A percentile compares a stretch with the other conserved stretches of the same genome.
These are phyloP conservation scores for Babyrousa celebensis DNA, from an alignment of 2,797 vertebrate species.

Conservation along the genomic window DNA sequence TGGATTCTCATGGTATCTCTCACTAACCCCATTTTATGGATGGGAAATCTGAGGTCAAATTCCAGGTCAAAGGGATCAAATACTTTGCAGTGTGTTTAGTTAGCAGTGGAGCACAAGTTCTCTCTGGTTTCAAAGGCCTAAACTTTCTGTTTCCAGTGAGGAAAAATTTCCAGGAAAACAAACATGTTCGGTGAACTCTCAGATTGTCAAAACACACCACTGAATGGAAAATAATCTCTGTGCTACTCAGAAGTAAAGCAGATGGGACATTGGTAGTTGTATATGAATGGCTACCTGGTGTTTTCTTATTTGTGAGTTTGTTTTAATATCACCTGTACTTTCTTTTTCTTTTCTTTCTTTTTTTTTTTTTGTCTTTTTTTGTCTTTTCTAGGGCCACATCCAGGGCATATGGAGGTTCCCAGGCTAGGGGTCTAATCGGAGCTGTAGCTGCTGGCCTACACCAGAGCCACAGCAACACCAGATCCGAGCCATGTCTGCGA, in stretches of 20 bases:
- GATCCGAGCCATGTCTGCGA: too few relatives aligned
- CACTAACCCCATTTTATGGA: neutral
- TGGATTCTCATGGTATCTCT: neutral
- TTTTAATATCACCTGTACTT: neutral
- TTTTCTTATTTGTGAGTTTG: neutral
- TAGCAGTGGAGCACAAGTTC: neutral
- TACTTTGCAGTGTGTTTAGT: neutral
- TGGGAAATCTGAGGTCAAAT: neutral
- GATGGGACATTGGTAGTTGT: neutral
- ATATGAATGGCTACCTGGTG: neutral
- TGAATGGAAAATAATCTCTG: neutral
- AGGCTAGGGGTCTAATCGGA: too few relatives aligned
- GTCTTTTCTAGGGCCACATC: too few relatives aligned
- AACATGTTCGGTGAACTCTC: neutral
- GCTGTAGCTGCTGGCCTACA: too few relatives aligned
- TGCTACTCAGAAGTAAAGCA: neutral
- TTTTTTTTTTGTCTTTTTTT: too few relatives aligned
- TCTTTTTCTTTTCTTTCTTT: too few relatives aligned
- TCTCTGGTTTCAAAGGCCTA: neutral
- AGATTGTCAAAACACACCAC: neutral
- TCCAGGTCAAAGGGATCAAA: neutral
- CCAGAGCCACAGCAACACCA: too few relatives aligned
- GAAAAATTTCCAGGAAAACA: neutral
- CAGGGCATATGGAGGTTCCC: too few relatives aligned
- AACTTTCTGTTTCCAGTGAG: neutral